A percentile compares a stretch with the other conserved stretches of the same genome.
phyloP scores from a whole-genome alignment of 2,888 invertebrate genomes.

The Monopis laevigella region DNA sequence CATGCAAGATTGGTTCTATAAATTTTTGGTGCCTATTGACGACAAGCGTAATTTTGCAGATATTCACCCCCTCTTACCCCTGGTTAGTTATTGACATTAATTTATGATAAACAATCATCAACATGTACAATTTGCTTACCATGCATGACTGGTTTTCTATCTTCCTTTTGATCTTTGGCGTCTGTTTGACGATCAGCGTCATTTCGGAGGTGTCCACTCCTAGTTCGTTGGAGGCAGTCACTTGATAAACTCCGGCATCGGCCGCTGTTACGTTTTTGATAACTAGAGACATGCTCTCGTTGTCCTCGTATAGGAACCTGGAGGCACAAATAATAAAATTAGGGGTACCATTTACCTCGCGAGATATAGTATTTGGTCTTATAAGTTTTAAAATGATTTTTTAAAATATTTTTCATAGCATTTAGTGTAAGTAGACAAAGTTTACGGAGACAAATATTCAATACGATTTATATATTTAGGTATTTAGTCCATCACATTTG shows the following conservation, averaged over 20 bases:
- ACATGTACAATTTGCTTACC: constrained; percentile 28
- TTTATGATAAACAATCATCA: too few relatives aligned
- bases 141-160: constrained; percentile 77
- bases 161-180: constrained; percentile 87
- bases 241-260: constrained; percentile 86
- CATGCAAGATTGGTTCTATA: too few relatives aligned
- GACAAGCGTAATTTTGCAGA: too few relatives aligned
- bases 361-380: too few relatives aligned
- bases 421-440: background rate
- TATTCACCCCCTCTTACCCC: too few relatives aligned
- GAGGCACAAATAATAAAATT: too few relatives aligned
- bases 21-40: too few relatives aligned
- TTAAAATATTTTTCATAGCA: too few relatives aligned
- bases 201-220: constrained; percentile 81
- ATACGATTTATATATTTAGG: background rate
- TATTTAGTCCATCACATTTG: too few relatives aligned
- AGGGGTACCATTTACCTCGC: too few relatives aligned
- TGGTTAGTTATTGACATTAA: too few relatives aligned
- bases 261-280: constrained; percentile 85
- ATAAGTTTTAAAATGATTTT: too few relatives aligned
- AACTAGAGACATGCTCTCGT: constrained; percentile 86
- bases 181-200: constrained; percentile 80
- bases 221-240: constrained; percentile 84
- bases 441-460: background rate
- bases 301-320: constrained; percentile 86